Conservation (phyloP, 1,140 invertebrate genomes). For the Cotesia typhae region DNA sequence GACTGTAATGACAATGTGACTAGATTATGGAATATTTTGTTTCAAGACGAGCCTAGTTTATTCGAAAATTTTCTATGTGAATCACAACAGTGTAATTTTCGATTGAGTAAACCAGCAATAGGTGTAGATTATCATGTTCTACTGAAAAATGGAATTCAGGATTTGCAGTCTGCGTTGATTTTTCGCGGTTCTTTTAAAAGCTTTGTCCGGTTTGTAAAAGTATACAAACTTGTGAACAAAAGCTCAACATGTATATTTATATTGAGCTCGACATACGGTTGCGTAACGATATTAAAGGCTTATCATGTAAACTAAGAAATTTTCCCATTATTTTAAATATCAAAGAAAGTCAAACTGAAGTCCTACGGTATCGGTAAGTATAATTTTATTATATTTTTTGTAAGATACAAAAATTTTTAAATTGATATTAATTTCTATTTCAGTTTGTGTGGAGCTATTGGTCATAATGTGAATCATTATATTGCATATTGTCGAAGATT, state of each 20-base stretch:
- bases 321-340: not conserved
- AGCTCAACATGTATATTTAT: not conserved
- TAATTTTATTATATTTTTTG: not conserved
- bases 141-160: not conserved
- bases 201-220: not conserved
- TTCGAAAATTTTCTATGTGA: not conserved
- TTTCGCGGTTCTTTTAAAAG: not conserved
- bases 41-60: not conserved
- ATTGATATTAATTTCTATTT: not conserved
- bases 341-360: not conserved
- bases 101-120: not conserved
- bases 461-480: not conserved
- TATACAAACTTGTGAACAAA: not conserved
- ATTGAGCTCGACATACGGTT: not conserved
- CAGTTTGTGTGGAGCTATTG: conserved; percentile 1
- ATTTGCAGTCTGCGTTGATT: not conserved
- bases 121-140: not conserved
- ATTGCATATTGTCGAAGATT: not conserved
- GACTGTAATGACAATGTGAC: not conserved
- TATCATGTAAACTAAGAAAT: not conserved
- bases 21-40: conserved; percentile 2
- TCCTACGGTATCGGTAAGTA: not conserved
- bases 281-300: not conserved
- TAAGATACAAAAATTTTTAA: not conserved
- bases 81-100: not conserved